These are phyloP conservation scores for Eumacrocentrus americanus DNA, from an alignment of 2,888 invertebrate genomes.

Conservation along the genomic window DNA sequence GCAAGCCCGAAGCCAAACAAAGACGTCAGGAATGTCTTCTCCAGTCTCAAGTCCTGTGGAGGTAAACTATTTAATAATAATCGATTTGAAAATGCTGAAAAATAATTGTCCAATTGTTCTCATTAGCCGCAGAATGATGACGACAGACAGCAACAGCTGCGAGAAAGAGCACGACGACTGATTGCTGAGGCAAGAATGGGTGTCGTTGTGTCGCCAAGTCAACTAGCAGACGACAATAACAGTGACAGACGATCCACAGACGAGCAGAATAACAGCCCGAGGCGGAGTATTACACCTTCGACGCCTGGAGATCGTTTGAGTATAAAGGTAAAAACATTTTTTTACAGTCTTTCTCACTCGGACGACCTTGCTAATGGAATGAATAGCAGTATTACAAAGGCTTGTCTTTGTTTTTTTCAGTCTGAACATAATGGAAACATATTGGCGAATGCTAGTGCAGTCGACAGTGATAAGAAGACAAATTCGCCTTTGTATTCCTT, in stretches of 20 bases:
- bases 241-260: slow-evolving; percentile 56
- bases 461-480: slow-evolving; percentile 52
- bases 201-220: slow-evolving; percentile 59
- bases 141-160: slow-evolving; percentile 82
- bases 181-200: slow-evolving; percentile 85
- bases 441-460: slow-evolving; percentile 51
- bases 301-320: slow-evolving; percentile 57
- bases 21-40: slow-evolving; percentile 61
- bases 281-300: slow-evolving; percentile 57
- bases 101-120: slow-evolving; percentile 6
- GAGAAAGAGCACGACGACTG: slow-evolving; percentile 86
- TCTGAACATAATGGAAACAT: slow-evolving; percentile 65
- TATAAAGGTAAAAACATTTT: slow-evolving; percentile 47
- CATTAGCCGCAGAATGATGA: slow-evolving; percentile 71
- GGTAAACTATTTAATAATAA: slow-evolving; percentile 52
- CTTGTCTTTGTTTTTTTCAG: slow-evolving; percentile 41
- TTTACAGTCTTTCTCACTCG: not conserved
- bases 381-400: slow-evolving; percentile 44
- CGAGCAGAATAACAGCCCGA: slow-evolving; percentile 59
- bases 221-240: slow-evolving; percentile 55
- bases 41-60: slow-evolving; percentile 65
- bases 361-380: not conserved
- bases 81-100: not conserved
- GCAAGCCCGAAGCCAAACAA: slow-evolving; percentile 69
- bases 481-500: slow-evolving; percentile 73